Base-by-base conservation (phyloP, 2,888 invertebrate species). In the Dryococelus australis region DNA sequence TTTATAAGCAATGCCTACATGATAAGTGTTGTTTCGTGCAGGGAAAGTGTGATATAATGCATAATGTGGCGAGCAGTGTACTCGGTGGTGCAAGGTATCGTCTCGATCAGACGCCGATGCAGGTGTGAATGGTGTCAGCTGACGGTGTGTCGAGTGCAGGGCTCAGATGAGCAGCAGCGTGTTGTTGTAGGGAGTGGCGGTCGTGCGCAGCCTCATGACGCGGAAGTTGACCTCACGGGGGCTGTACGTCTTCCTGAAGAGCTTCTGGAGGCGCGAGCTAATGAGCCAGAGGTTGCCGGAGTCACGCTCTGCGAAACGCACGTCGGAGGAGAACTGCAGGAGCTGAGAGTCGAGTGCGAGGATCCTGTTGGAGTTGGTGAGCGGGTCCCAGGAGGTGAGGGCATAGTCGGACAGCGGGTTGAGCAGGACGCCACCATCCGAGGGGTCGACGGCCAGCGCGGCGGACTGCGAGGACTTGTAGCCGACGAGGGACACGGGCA, bases 381-480 rank as follows among this genome's bases (percentile, higher is more conserved):
- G 92, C 0, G 97, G 97, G 90, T 96, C 96, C 96, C 96, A 97
- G 0, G 95, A 94, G 3, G 97, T 97, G 24, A 97, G 93, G 0
- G 97, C 97, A 0, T 97, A 97, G 92, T 97, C 97, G 0, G 95
- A 94, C 85, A 97, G 92, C 0, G 97, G 97, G 88, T 97, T 95
- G 92, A 97, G 97, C 89, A 96, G 93, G 87, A 97, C 94, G 78
- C 96, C 95, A 88, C 96, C 96, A 90, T 96, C 96, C 0, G n/a
- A 0, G n/a, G 85, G 95, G 89, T 97, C 96, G 0, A 97, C 94
- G 0, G 95, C 94, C 28, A 97, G 91, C 0, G 96, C 96, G 12
- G 97, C 93, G 8, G 97, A 97, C 92, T 97, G 97, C 0, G 97
- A 97, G 0, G 97, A 96, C 92, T 97, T 97, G 90, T 95, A 95